Evolutionary conservation across 2,888 invertebrate species (phyloP).

Genomic region (Holacanthella duospinosa): DNA sequence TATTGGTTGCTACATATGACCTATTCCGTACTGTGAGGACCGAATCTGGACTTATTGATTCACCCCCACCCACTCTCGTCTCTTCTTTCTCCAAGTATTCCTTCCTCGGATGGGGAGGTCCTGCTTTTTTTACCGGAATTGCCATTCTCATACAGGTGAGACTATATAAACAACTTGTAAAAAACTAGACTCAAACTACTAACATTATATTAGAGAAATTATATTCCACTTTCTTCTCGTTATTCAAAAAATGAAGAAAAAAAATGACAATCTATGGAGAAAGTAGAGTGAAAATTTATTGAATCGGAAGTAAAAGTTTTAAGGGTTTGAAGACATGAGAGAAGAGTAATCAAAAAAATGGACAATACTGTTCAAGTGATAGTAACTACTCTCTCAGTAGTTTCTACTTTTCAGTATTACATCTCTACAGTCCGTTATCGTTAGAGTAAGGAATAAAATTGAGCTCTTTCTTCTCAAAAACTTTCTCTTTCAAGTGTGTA

Average conservation of each 20-base stretch:
- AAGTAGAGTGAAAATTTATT: too few relatives aligned
- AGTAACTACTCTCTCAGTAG: too few relatives aligned
- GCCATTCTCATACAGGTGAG: conserved; percentile 41
- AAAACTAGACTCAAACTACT: background rate
- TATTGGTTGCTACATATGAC: conserved; percentile 56
- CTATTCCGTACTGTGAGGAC: conserved; percentile 47
- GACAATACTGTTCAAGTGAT: too few relatives aligned
- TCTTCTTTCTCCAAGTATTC: conserved; percentile 47
- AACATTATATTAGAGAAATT: too few relatives aligned
- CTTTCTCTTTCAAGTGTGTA: background rate
- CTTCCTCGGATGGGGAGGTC: conserved; percentile 56
- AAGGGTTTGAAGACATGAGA: too few relatives aligned
- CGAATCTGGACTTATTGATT: conserved; percentile 35
- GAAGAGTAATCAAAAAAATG: too few relatives aligned
- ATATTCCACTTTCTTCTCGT: too few relatives aligned
- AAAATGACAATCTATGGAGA: too few relatives aligned
- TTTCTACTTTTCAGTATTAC: too few relatives aligned
- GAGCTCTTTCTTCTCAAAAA: background rate
- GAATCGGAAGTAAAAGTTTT: too few relatives aligned
- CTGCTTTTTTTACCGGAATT: conserved; percentile 48
- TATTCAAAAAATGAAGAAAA: too few relatives aligned
- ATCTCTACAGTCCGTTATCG: too few relatives aligned
- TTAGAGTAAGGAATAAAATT: background rate
- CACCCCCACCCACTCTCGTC: conserved; percentile 42
- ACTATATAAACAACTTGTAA: background rate